These are phyloP conservation scores for Grammomys surdaster DNA, from an alignment of 2,113 vertebrate species.

Conservation along the genomic window DNA sequence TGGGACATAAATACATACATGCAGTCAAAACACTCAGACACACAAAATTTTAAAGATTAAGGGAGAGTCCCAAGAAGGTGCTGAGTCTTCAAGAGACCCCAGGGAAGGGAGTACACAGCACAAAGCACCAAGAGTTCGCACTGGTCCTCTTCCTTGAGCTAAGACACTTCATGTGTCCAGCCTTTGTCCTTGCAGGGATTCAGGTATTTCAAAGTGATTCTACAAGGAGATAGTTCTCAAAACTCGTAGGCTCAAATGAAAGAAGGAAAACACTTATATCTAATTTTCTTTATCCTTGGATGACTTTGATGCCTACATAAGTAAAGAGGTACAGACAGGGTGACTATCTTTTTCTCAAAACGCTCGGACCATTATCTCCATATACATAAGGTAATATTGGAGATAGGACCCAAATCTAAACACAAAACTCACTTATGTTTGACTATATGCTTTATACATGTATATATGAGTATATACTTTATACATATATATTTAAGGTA, in stretches of 20 bases:
- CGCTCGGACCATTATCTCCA: not conserved
- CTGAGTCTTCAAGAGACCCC: not conserved
- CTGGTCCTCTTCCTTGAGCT: not conserved
- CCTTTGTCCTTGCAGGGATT: not conserved
- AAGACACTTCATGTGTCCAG: too few species aligned
- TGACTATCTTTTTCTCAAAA: not conserved
- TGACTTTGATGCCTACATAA: not conserved
- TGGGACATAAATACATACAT: not conserved
- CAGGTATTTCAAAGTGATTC: not conserved
- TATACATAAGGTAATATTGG: not conserved
- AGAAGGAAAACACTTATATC: not conserved
- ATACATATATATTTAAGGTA: too few species aligned
- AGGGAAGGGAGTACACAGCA: not conserved
- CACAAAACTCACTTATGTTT: not conserved
- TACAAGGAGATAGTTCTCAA: not conserved
- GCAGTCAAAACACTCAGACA: not conserved
- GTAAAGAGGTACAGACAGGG: not conserved
- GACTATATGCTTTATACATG: not conserved
- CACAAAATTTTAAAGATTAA: not conserved
- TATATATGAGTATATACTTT: too few species aligned
- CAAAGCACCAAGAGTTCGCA: not conserved
- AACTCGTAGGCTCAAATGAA: not conserved
- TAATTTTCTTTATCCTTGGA: not conserved
- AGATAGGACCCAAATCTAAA: not conserved
- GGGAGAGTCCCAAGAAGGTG: rapidly evolving